phyloP scores from a whole-genome alignment of 2,113 vertebrate species.

The Polyodon spathula region DNA sequence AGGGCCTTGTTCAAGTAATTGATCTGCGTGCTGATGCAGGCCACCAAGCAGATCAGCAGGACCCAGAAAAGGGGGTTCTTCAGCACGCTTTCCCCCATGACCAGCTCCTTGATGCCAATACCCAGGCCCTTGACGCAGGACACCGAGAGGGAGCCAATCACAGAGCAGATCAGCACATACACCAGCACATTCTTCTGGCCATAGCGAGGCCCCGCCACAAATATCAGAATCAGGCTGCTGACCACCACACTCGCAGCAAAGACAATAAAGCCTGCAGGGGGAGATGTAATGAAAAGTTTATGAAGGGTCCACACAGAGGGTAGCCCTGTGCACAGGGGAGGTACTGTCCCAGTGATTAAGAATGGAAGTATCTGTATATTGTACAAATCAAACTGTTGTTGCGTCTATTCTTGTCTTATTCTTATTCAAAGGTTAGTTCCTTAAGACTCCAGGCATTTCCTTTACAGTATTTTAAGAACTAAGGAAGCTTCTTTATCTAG shows the following conservation, averaged over 20 bases:
- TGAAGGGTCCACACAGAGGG: too few species aligned
- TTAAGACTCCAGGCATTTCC: too few species aligned
- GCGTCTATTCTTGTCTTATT: too few species aligned
- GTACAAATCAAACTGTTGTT: too few species aligned
- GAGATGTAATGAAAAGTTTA: too few species aligned
- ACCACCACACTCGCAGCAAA: constrained; percentile 64
- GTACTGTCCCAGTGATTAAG: too few species aligned
- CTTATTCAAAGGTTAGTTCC: too few species aligned
- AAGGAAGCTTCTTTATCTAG: too few species aligned
- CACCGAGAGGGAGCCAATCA: constrained; percentile 67
- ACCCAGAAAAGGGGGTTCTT: constrained; percentile 65
- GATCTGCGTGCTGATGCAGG: constrained; percentile 68
- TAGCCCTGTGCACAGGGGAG: too few species aligned
- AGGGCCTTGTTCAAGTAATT: constrained; percentile 76
- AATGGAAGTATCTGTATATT: too few species aligned
- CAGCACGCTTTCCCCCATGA: constrained; percentile 60
- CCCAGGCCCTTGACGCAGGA: constrained; percentile 72
- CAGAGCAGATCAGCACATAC: constrained; percentile 69
- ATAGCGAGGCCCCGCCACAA: constrained; percentile 59
- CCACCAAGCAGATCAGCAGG: constrained; percentile 56
- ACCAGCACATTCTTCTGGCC: constrained; percentile 71
- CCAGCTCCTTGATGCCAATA: constrained; percentile 65
- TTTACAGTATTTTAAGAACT: too few species aligned
- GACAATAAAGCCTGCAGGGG: constrained; percentile 58
- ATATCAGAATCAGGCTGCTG: constrained; percentile 64